Conservation (phyloP, 1,140 invertebrate species). For the Papilio helenus region DNA sequence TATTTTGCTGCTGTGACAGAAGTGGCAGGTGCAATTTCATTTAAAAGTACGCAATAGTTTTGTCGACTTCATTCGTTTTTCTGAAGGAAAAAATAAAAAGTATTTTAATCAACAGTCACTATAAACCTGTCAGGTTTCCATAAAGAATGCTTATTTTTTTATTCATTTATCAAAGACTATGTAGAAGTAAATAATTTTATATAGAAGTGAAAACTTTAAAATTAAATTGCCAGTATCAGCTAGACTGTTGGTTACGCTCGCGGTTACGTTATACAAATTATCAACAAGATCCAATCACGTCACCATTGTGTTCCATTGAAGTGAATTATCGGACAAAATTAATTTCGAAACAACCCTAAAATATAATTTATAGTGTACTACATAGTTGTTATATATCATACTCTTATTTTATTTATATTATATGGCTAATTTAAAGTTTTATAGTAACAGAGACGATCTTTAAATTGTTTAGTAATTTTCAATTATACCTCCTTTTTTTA, state of each 20-base stretch:
- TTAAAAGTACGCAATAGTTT: too few relatives aligned
- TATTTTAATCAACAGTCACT: background rate
- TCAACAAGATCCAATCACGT: conserved; percentile 36
- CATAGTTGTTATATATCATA: conserved; percentile 17
- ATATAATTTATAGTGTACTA: conserved; percentile 34
- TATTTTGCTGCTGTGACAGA: background rate
- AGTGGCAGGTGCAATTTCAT: background rate
- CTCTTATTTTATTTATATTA: conserved; percentile 19
- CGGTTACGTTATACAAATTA: background rate
- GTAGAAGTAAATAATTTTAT: too few relatives aligned
- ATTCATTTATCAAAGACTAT: background rate
- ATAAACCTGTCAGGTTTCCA: background rate
- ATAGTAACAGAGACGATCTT: background rate
- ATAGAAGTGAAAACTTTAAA: too few relatives aligned
- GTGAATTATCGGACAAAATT: conserved; percentile 39
- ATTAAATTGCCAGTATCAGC: too few relatives aligned
- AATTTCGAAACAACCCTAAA: conserved; percentile 34
- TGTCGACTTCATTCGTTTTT: background rate
- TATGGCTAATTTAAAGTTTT: background rate
- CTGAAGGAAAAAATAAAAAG: background rate
- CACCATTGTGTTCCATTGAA: conserved; percentile 36
- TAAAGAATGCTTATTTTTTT: background rate
- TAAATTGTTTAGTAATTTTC: background rate
- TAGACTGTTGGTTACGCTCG: background rate
- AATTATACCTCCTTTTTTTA: background rate